Conservation (phyloP, 2,888 invertebrate species). For the Pseudolycoriella hygida region DNA sequence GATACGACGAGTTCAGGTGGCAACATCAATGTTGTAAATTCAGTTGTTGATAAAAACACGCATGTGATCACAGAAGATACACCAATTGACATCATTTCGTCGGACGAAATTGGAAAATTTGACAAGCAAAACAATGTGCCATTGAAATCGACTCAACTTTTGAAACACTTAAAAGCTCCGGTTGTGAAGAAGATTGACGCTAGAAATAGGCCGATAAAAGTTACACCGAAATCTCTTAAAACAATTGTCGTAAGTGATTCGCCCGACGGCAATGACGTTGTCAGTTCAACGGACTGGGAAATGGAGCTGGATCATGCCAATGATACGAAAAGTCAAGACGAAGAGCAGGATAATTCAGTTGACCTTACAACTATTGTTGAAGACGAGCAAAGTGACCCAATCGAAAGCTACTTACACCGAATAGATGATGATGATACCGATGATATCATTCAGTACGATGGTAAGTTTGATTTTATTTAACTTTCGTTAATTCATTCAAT, state of each 20-base stretch:
- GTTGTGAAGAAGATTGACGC: not conserved
- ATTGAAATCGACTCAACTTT: not conserved
- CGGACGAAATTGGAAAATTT: not conserved
- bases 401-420: not conserved
- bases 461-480: not conserved
- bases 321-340: not conserved
- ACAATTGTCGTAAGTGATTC: not conserved
- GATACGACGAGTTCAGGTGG: not conserved
- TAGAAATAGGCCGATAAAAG: not conserved
- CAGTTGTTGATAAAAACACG: too few relatives aligned
- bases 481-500: too few relatives aligned
- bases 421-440: not conserved
- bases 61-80: constrained; percentile 38
- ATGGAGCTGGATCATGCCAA: not conserved
- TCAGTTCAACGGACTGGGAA: not conserved
- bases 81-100: constrained; percentile 31
- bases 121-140: not conserved
- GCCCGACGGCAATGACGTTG: not conserved
- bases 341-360: not conserved
- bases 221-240: too few relatives aligned
- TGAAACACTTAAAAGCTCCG: not conserved
- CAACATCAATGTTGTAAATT: not conserved
- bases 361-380: not conserved
- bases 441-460: not conserved
- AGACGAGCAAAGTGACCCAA: not conserved